phyloP scores from a whole-genome alignment of 2,113 vertebrate genomes.

The Ia io region DNA sequence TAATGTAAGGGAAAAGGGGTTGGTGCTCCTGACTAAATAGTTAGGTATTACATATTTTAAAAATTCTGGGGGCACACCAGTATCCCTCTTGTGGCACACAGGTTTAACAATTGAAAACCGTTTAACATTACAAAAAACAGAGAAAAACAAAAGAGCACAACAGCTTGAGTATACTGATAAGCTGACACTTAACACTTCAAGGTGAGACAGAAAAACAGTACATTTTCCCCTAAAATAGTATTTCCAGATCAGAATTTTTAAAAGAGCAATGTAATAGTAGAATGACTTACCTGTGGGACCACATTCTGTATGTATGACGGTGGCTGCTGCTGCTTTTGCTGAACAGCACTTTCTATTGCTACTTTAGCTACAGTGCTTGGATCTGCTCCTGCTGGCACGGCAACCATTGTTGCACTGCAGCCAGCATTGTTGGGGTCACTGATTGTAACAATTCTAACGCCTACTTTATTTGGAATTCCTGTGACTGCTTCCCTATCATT shows the following conservation, averaged over 20 bases:
- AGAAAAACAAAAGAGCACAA: background rate
- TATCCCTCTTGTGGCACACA: background rate
- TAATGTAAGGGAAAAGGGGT: background rate
- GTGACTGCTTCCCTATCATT: slow-evolving; percentile 89
- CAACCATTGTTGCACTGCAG: slow-evolving; percentile 98
- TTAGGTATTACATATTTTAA: background rate
- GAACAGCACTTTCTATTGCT: slow-evolving; percentile 98
- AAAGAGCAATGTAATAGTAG: slow-evolving; percentile 55
- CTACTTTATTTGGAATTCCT: slow-evolving; percentile 98
- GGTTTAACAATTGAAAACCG: slow-evolving; percentile 6
- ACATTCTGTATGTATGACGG: slow-evolving; percentile 87
- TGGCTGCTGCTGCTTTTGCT: slow-evolving; percentile 95
- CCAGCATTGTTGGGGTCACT: slow-evolving; percentile 99
- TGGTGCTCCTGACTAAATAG: background rate
- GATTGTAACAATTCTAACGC: slow-evolving; percentile 99
- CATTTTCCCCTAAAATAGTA: background rate
- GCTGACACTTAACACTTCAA: background rate
- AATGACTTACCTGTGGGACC: slow-evolving; percentile 89
- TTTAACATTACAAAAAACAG: background rate
- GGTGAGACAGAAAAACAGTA: background rate
- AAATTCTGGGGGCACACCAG: background rate
- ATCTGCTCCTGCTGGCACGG: slow-evolving; percentile 97
- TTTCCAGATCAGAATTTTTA: slow-evolving; percentile 36
- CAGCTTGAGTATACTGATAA: background rate
- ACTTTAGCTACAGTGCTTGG: slow-evolving; percentile 99